Percentiles rank a stretch among this genome's conserved stretches.
These are phyloP conservation scores for Crocodylus rhombifer DNA, from an alignment of 2,797 vertebrate genomes.

Conservation along the genomic window DNA sequence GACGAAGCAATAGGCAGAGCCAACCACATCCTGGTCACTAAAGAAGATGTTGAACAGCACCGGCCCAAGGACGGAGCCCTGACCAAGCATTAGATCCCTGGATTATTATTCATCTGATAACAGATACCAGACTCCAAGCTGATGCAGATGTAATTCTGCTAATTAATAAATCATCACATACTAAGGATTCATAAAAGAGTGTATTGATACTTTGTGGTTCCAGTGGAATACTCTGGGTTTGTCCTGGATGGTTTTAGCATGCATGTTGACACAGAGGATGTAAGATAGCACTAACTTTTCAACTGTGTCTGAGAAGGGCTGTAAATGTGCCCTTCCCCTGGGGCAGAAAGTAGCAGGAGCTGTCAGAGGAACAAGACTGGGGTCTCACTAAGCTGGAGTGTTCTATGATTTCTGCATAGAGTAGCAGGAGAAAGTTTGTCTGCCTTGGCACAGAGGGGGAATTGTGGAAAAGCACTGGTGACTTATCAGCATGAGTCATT, in stretches of 20 bases:
- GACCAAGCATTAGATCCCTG: neutral
- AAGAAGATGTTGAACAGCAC: no score
- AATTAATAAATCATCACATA: constrained; percentile 14
- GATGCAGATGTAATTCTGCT: neutral
- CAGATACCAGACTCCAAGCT: neutral
- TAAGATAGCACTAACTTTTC: constrained; percentile 23
- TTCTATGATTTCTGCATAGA: neutral
- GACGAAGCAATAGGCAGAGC: no score
- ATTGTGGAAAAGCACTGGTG: neutral
- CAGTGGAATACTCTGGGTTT: constrained; percentile 12
- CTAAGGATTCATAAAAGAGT: neutral
- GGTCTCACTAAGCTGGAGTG: constrained; percentile 22
- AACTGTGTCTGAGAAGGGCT: constrained; percentile 4
- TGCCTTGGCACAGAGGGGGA: neutral
- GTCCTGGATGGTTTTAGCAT: neutral
- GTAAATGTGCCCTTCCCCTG: constrained; percentile 13
- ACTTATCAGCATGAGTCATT: neutral
- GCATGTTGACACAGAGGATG: neutral
- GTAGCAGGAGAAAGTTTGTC: neutral
- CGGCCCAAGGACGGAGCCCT: no score
- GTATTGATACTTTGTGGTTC: neutral
- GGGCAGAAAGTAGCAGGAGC: constrained; percentile 43
- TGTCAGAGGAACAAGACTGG: constrained; percentile 48
- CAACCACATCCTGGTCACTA: no score
- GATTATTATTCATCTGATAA: neutral